These are phyloP conservation scores for Carlito syrichta DNA, from an alignment of 2,113 vertebrate species.

Conservation along the genomic window DNA sequence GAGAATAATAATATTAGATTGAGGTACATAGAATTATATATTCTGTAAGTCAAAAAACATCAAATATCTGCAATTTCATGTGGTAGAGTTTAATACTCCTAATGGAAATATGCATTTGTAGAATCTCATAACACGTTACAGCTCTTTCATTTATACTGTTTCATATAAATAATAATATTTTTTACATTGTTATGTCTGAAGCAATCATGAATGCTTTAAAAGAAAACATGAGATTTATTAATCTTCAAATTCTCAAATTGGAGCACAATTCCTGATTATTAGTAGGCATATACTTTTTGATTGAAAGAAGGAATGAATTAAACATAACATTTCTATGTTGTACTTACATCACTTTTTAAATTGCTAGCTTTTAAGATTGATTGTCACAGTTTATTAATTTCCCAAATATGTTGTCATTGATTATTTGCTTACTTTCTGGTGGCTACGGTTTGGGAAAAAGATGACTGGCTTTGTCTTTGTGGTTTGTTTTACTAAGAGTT, in stretches of 20 bases:
- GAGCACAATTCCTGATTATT: neutral
- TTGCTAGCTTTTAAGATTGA: neutral
- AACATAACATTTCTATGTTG: neutral
- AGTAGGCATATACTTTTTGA: neutral
- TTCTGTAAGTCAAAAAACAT: neutral
- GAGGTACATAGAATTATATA: neutral
- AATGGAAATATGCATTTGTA: neutral
- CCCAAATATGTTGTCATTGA: neutral
- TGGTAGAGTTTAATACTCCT: neutral
- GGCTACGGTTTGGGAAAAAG: neutral
- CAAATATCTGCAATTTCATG: neutral
- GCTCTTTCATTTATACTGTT: neutral
- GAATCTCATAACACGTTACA: neutral
- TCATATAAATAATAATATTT: neutral
- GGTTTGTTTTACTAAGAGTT: neutral
- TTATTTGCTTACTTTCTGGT: neutral
- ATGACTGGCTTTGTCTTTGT: neutral
- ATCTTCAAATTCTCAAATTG: neutral
- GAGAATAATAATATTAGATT: neutral
- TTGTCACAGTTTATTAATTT: neutral
- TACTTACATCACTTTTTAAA: neutral
- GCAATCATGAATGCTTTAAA: neutral
- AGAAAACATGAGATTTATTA: neutral
- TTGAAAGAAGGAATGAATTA: neutral
- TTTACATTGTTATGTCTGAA: neutral